Conservation (phyloP, 2,888 invertebrate genomes). For the Nomada flava region DNA sequence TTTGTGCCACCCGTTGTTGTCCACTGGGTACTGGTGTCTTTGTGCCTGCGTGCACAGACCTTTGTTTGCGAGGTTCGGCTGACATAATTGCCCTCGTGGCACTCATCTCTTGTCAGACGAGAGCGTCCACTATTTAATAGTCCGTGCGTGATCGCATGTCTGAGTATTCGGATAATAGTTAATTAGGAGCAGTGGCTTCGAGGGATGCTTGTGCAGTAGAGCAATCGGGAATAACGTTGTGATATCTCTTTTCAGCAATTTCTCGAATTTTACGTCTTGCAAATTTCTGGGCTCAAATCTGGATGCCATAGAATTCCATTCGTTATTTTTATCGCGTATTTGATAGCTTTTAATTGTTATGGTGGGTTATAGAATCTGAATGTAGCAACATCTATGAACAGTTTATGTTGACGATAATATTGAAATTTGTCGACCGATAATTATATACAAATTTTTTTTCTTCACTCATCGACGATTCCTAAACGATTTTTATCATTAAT, state of each 20-base stretch:
- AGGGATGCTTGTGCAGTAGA: neutral
- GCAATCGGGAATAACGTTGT: neutral
- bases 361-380: too few relatives aligned
- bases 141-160: neutral
- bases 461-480: too few relatives aligned
- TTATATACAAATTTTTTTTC: too few relatives aligned
- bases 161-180: neutral
- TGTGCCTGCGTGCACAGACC: neutral
- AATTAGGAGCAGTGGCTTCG: neutral
- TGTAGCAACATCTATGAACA: too few relatives aligned
- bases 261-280: neutral
- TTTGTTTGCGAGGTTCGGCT: neutral
- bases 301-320: too few relatives aligned
- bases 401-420: too few relatives aligned
- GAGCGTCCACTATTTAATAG: constrained; percentile 10
- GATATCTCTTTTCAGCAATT: neutral
- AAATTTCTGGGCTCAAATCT: neutral
- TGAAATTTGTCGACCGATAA: too few relatives aligned
- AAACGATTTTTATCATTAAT: too few relatives aligned
- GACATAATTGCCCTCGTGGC: constrained; percentile 13
- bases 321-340: too few relatives aligned
- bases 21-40: neutral
- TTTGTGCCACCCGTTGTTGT: constrained; percentile 1
- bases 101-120: neutral
- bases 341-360: too few relatives aligned